Conservation (phyloP, 2,888 invertebrate genomes). For the Diloba caeruleocephala region DNA sequence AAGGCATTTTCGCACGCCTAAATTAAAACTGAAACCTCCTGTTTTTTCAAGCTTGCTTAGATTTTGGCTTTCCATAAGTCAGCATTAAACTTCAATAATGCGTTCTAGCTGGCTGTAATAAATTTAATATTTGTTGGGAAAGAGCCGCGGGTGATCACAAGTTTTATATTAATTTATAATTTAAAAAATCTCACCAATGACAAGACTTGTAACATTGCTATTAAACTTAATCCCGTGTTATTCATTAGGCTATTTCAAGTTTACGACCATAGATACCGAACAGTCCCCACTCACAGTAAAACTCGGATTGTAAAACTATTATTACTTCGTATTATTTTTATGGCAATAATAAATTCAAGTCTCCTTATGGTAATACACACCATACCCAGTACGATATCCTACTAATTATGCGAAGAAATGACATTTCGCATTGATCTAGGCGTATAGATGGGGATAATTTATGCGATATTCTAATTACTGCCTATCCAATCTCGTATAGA, state of each 20-base stretch:
- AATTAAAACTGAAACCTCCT: not conserved
- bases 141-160: conserved; percentile 43
- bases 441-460: conserved; percentile 20
- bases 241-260: conserved; percentile 73
- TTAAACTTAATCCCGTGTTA: conserved; percentile 72
- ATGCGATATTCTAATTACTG: conserved; percentile 6
- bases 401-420: conserved; percentile 37
- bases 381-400: conserved; percentile 33
- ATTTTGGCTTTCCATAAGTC: conserved; percentile 18
- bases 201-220: conserved; percentile 60
- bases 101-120: conserved; percentile 25
- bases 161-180: conserved; percentile 47
- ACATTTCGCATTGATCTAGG: conserved; percentile 25
- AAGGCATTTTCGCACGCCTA: too few relatives aligned
- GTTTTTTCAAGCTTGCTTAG: not conserved
- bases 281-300: conserved; percentile 57
- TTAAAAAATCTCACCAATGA: conserved; percentile 61
- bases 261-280: conserved; percentile 64
- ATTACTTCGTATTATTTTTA: conserved; percentile 66
- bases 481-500: conserved; percentile 8
- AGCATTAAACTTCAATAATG: conserved; percentile 30
- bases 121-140: conserved; percentile 32
- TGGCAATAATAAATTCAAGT: conserved; percentile 65
- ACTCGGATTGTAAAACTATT: conserved; percentile 67
- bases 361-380: conserved; percentile 56